Base-by-base conservation (phyloP, 2,113 vertebrate species). In the Murina feae region DNA sequence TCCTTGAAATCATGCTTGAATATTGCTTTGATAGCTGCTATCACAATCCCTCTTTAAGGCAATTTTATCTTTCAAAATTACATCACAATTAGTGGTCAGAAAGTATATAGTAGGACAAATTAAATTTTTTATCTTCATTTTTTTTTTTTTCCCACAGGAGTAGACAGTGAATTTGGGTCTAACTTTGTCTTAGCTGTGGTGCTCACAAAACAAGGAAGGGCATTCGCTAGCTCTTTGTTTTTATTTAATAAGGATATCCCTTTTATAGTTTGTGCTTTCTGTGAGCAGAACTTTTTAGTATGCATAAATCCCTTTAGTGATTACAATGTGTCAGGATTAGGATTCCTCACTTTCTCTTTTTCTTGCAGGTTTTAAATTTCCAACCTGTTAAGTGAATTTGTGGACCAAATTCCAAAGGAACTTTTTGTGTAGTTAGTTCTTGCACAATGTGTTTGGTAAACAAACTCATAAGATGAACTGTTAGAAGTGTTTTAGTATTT, bases 11-110 rank as follows among this genome's bases (percentile, higher is more conserved):
- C 96, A 96, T 98, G 98, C 98, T 98, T 98, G 98, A 98, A 98
- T 97, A 96, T 98, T 98, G 98, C 97, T 98, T 98, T 95, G 96
- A 97, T 98, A 98, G 98, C 98, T 98, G 97, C 98, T 98, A 96
- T 97, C 92, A 97, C 94, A 97, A 96, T 96, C 98, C 93, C 98
- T 95, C 96, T 98, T 90, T 91, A 97, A 96, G 93, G 92, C 98
- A 98, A 96, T 98, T 98, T 98, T 97, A 96, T 95, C 85, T 98
- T 97, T 97, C 82, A 75, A 96, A 92, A 97, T 94, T 97, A 96
- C 91, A 79, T 98, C 97, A 98, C 96, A 93, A 74, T 96, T 97
- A 94, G 95, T 94, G 95, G 96, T 97, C 97, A 95, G 93, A 96
- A 97, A 97, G 96, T 95, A 95, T 91, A 76, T 96, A 94, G 85